A percentile compares a stretch with the other conserved stretches of the same genome.
Conservation (phyloP, 2,113 vertebrate species). For the Garra rufa region DNA sequence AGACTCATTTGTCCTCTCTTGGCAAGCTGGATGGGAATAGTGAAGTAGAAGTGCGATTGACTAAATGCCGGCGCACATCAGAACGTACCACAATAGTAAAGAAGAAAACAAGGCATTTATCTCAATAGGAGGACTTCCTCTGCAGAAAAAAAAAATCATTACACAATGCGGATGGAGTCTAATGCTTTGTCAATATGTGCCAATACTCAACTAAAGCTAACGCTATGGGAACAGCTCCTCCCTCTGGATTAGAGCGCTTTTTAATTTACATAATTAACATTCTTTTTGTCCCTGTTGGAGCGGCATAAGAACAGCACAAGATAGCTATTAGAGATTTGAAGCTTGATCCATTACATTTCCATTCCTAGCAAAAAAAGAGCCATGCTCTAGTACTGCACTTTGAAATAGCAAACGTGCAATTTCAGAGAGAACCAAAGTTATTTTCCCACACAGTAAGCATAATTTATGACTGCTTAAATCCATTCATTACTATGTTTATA, state of each 20-base stretch:
- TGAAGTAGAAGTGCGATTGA: constrained; percentile 56
- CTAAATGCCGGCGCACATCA: constrained; percentile 55
- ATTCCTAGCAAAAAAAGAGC: not conserved
- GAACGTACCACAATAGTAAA: constrained; percentile 45
- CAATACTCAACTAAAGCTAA: constrained; percentile 28
- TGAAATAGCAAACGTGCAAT: constrained; percentile 15
- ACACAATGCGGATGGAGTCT: constrained; percentile 45
- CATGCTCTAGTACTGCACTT: not conserved
- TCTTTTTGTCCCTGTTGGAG: not conserved
- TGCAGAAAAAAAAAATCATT: constrained; percentile 34
- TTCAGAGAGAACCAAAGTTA: constrained; percentile 26
- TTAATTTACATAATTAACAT: constrained; percentile 42
- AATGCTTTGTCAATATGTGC: constrained; percentile 38
- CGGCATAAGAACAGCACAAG: not conserved
- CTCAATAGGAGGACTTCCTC: constrained; percentile 53
- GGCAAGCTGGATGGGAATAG: constrained; percentile 51
- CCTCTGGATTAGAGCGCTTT: constrained; percentile 36
- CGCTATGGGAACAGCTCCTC: constrained; percentile 22
- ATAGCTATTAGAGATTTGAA: not conserved
- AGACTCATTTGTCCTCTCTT: constrained; percentile 48
- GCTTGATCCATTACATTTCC: not conserved
- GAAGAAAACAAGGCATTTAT: constrained; percentile 58
- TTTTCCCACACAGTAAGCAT: constrained; percentile 33
- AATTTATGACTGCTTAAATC: constrained; percentile 41
- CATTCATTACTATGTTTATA: constrained; percentile 56